Evolutionary conservation across 1,140 invertebrate genomes (phyloP), one percentile per base, ranked within the genome.

Genomic region (Apis florea): DNA sequence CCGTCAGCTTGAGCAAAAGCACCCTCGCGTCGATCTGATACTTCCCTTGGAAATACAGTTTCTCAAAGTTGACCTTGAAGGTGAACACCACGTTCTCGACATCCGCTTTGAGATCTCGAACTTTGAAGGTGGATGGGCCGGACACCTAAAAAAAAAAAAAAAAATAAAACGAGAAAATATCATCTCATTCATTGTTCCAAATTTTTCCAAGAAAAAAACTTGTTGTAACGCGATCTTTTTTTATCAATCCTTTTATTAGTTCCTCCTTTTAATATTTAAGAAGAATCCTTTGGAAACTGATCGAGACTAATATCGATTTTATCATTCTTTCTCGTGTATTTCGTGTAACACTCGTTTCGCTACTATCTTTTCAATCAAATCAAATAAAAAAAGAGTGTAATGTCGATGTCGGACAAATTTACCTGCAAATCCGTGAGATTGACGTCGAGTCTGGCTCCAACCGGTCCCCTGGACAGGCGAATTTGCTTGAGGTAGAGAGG

Each of bases 21-120:
- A 96, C 92, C 80, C 94, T 94, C 24, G 95, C 95, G 83, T 96
- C 94, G 90, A 96, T 95, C 79, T 94, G 93, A 89, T 96, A 96
- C 81, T 95, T 95, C 56, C 95, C 95, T 26, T 93, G 91, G 79
- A 96, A 95, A 71, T 92, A 93, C 59, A 96, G 85, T 17, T 91
- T 92, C 2, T 94, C 94, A 31, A 96, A 93, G 40, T 92, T 86
- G 13, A 96, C 87, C 82, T 94, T 94, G 86, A 95, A 95, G 47
- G 94, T 94, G 86, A 96, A 95, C 47, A 92, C 87, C 70, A 95
- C 93, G 66, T 94, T 94, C 24, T 95, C 93, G 8, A 94, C 80
- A 75, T 95, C 94, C 5, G 94, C 94, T 88, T 94, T 95, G 70
- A 89, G 73, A 47, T 93, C 82, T 9, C 74, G 83, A 17, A 94